phyloP scores from a whole-genome alignment of 1,140 invertebrate species.

The Dinoponera quadriceps region DNA sequence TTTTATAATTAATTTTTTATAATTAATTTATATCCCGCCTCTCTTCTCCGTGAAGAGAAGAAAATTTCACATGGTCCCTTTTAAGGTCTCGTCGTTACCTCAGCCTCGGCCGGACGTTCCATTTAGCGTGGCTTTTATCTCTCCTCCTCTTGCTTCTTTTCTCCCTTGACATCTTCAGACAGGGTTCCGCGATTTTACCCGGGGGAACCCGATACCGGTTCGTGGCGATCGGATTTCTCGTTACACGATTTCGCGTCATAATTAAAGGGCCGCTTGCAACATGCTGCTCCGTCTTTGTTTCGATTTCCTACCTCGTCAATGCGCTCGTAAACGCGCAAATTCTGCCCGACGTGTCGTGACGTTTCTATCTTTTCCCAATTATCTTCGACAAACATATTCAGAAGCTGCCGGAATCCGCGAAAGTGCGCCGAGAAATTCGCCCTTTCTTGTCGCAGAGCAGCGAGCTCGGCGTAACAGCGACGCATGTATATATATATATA shows the following conservation, averaged over 20 bases:
- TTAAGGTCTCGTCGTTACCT: neutral
- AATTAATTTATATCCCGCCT: neutral
- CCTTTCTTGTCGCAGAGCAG: too few species aligned
- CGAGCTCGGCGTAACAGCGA: too few species aligned
- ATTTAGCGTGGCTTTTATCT: conserved; percentile 10
- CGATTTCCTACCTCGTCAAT: neutral
- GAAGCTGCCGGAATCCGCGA: too few species aligned
- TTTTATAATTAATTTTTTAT: neutral
- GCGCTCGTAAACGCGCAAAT: neutral
- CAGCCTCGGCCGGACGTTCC: neutral
- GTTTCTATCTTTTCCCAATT: too few species aligned
- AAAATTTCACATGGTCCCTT: conserved; percentile 3
- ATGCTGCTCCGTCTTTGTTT: neutral
- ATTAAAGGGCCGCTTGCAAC: conserved; percentile 28
- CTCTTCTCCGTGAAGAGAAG: too few species aligned
- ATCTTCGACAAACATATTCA: too few species aligned
- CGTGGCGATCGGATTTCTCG: conserved; percentile 23
- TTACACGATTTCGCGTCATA: conserved; percentile 17
- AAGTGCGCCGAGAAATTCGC: too few species aligned
- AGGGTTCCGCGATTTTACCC: conserved; percentile 26
- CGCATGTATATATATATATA: too few species aligned
- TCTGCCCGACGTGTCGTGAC: neutral
- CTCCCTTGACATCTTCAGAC: conserved; percentile 6
- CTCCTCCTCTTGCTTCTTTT: neutral
- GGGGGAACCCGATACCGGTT: neutral